Percentiles rank a stretch among this genome's conserved stretches.
Conservation (phyloP, 2,888 invertebrate genomes). For the Luperina nickerlii region DNA sequence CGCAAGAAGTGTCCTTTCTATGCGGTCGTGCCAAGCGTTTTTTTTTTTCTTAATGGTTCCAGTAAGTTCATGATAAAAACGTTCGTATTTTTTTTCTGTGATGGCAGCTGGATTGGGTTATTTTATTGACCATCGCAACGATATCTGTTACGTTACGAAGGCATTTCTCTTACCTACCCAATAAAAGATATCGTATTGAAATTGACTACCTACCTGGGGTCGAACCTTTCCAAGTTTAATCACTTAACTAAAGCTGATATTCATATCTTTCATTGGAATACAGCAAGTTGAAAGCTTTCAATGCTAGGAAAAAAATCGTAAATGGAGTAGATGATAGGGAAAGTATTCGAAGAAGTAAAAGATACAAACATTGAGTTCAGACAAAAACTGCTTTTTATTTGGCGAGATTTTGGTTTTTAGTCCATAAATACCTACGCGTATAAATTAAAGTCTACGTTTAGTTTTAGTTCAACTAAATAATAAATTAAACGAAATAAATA, state of each 20-base stretch:
- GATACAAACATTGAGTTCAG: not conserved
- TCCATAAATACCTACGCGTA: constrained; percentile 5
- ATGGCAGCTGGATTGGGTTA: constrained; percentile 1
- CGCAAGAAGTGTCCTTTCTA: not conserved
- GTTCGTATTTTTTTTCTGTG: not conserved
- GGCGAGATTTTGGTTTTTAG: constrained; percentile 34
- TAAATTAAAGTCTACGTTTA: constrained; percentile 30
- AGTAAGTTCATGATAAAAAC: not conserved
- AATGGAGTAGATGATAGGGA: not conserved
- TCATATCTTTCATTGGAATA: not conserved
- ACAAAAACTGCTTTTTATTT: constrained; percentile 51
- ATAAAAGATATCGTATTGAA: not conserved
- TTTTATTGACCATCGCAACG: not conserved
- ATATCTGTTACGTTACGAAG: not conserved
- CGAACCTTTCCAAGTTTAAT: not conserved
- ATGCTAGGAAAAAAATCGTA: not conserved
- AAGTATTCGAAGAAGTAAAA: not conserved
- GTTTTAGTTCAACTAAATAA: constrained; percentile 30
- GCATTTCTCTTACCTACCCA: not conserved
- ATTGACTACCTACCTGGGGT: not conserved
- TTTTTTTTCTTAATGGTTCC: not conserved
- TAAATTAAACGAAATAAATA: constrained; percentile 43
- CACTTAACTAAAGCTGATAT: not conserved
- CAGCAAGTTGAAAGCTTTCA: not conserved
- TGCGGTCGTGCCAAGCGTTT: not conserved